Evolutionary conservation across 2,797 vertebrate species (phyloP).

Genomic region (Halcyon badia): DNA sequence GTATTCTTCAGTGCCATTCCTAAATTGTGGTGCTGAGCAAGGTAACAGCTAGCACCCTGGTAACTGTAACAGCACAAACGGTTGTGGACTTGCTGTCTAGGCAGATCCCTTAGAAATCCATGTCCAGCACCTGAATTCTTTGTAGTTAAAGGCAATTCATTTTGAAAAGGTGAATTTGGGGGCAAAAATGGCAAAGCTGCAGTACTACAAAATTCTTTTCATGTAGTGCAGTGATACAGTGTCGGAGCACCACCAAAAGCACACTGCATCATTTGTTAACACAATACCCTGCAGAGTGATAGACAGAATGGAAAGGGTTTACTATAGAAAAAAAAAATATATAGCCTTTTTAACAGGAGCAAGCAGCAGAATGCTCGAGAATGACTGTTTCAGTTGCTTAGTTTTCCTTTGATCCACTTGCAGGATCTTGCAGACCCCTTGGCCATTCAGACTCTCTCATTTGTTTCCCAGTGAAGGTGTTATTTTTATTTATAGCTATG

Average conservation of each 20-base stretch:
- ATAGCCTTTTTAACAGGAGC: not conserved
- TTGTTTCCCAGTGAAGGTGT: not conserved
- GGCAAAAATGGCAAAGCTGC: not conserved
- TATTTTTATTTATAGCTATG: not conserved
- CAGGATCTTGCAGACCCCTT: not conserved
- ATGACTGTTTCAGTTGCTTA: not conserved
- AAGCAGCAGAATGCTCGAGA: not conserved
- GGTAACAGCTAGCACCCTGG: not conserved
- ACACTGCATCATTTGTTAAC: slow-evolving; percentile 10
- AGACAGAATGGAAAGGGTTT: not conserved
- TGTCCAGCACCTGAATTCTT: not conserved
- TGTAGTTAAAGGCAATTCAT: not conserved
- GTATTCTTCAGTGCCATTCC: not conserved
- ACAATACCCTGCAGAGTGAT: not conserved
- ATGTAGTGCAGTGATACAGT: not conserved
- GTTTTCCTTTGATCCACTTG: not conserved
- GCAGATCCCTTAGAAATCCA: not conserved
- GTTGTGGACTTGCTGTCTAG: not conserved
- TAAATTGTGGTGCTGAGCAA: not conserved
- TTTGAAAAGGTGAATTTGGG: not conserved
- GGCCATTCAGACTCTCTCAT: not conserved
- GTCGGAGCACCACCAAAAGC: not conserved
- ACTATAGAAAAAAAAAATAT: not conserved
- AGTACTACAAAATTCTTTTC: not conserved
- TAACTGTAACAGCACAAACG: not conserved